Base-by-base conservation (phyloP, 2,113 vertebrate species). In the Limnothrissa miodon region DNA sequence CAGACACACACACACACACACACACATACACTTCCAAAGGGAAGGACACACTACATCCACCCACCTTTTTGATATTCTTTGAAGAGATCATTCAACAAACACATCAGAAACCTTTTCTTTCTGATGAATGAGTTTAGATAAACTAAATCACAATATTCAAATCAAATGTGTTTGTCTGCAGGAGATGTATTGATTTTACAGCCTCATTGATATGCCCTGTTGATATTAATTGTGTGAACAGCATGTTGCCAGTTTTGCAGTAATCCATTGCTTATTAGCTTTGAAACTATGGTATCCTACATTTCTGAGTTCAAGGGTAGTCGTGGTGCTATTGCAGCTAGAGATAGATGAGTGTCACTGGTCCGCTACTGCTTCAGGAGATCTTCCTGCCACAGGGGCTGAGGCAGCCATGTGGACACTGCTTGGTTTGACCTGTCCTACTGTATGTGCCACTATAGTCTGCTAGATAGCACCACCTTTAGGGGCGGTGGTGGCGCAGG, bases 221-320 rank as follows among this genome's bases (percentile, higher is more conserved):
- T 44, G 83, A 83, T 86, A 86, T 86, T 86, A 86, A 88, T 83
- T 88, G 85, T 86, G 48, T 80, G 82, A 85, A 62, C 84, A 81
- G 59, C 46, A 74, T 78, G 83, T 85, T 83, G 62, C 81, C 45
- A 84, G 59, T 78, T 82, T 7, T 46, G n/a, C n/a, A n/a, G n/a
- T n/a, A 86, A 84, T 88, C 87, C 81, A 78, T 83, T 83, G 81
- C 53, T 88, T 83, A 88, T 85, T 88, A 81, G 78, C 74, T 78
- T 51, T 83, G 39, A 86, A 86, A 53, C 83, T 59, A 45, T 15
- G 83, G 84, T 25, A 45, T 10, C 29, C 66, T 74, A 74, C 66
- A 74, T 74, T 33, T 33, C 29, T 0, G 66, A 74, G 62, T 70
- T 70, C 62, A 70, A 4, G 29, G n/a, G n/a, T n/a, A n/a, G n/a